Percentiles rank a stretch among this genome's conserved stretches.
Conservation (phyloP, 2,113 vertebrate genomes). For the Grantiella picta region DNA sequence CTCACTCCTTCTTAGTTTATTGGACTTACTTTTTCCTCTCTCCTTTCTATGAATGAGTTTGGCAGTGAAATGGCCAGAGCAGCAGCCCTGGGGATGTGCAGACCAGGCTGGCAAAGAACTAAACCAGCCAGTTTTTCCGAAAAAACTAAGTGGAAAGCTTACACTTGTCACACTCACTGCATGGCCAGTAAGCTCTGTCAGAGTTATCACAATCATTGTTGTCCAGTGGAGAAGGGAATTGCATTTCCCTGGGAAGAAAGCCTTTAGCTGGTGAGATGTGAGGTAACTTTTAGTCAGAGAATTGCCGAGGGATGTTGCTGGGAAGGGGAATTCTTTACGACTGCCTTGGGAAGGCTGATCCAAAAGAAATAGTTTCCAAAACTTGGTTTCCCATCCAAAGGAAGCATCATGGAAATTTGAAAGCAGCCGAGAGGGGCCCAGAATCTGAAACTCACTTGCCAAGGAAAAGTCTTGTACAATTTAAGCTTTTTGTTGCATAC, state of each 20-base stretch:
- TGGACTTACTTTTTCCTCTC: conserved; percentile 46
- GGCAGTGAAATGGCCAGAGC: conserved; percentile 41
- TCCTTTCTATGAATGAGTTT: conserved; percentile 57
- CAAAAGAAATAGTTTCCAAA: conserved; percentile 63
- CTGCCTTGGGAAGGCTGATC: conserved; percentile 52
- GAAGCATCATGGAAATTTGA: conserved; percentile 64
- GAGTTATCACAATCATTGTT: background rate
- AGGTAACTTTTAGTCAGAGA: conserved; percentile 44
- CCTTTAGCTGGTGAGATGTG: conserved; percentile 19
- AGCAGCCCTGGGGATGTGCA: conserved; percentile 40
- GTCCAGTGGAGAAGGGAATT: background rate
- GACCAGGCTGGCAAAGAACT: conserved; percentile 6
- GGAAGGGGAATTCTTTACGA: conserved; percentile 52
- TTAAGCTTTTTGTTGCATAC: background rate
- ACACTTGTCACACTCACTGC: background rate
- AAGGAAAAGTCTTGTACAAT: conserved; percentile 26
- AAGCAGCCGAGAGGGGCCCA: conserved; percentile 39
- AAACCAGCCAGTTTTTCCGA: background rate
- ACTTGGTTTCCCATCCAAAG: conserved; percentile 51
- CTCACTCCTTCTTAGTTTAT: background rate
- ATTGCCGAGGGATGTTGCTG: conserved; percentile 24
- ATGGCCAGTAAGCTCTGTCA: background rate
- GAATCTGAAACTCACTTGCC: background rate
- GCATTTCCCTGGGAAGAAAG: conserved; percentile 26
- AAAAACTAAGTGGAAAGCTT: background rate